Conservation (phyloP, 53 echinoderm and acorn worm species). For the Luidia sarsii region DNA sequence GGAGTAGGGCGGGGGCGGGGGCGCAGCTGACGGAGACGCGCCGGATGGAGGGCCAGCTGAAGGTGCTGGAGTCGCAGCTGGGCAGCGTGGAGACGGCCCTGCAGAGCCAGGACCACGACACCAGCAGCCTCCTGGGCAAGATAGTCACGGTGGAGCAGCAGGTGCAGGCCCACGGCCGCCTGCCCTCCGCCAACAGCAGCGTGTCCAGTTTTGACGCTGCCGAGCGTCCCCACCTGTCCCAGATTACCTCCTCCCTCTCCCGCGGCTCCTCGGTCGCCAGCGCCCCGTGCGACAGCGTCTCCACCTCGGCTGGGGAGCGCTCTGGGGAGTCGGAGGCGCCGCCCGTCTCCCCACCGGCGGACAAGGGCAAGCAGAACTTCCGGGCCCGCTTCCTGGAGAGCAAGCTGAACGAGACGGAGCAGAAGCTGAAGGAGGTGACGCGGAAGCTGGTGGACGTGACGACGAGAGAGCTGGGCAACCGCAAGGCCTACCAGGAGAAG, state of each 20-base stretch:
- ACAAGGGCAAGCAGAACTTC: conserved; percentile 37
- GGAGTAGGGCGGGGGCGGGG: conserved; percentile 53
- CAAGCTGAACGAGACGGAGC: conserved; percentile 76
- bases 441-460: conserved; percentile 92
- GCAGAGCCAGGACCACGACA: conserved; percentile 72
- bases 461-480: conserved; percentile 82
- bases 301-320: conserved; percentile 55
- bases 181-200: conserved; percentile 57
- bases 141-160: conserved; percentile 76
- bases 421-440: conserved; percentile 88
- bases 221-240: conserved; percentile 23
- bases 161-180: conserved; percentile 64
- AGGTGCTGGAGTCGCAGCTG: conserved; percentile 76
- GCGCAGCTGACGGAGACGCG: conserved; percentile 53
- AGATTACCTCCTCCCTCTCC: not conserved
- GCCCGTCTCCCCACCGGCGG: conserved; percentile 9
- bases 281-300: conserved; percentile 40
- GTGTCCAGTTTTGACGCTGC: conserved; percentile 25
- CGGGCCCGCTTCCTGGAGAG: conserved; percentile 69
- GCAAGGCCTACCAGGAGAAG: conserved; percentile 89
- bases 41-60: conserved; percentile 71
- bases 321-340: conserved; percentile 58
- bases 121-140: conserved; percentile 73
- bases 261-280: conserved; percentile 50
- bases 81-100: conserved; percentile 72